phyloP scores from a whole-genome alignment of 2,797 vertebrate genomes.

The Octomys mimax region DNA sequence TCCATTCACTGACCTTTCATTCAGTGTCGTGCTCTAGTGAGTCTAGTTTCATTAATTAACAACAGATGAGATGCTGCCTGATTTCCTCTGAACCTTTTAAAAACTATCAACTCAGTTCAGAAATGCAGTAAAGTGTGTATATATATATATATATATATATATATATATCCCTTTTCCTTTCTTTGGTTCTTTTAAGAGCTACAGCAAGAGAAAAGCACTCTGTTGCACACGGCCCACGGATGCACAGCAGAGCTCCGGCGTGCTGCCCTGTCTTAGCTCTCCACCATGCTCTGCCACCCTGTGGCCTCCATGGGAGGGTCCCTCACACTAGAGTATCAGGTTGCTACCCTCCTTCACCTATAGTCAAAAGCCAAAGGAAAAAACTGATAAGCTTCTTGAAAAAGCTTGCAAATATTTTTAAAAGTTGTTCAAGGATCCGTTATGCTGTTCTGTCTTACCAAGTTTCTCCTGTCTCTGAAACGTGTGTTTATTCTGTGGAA shows the following conservation, averaged over 20 bases:
- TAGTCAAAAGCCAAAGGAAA: not conserved
- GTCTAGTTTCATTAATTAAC: slow-evolving; percentile 72
- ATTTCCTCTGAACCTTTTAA: slow-evolving; percentile 45
- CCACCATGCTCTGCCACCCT: not conserved
- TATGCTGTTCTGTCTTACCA: not conserved
- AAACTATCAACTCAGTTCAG: slow-evolving; percentile 55
- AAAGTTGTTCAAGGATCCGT: slow-evolving; percentile 29
- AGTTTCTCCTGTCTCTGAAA: not conserved
- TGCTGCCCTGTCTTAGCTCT: not conserved
- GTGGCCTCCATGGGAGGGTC: not conserved
- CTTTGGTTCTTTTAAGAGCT: slow-evolving; percentile 1
- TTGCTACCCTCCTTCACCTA: not conserved
- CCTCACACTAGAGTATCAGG: not conserved
- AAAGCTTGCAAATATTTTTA: slow-evolving; percentile 26
- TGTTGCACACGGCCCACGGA: not conserved
- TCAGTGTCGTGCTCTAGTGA: slow-evolving; percentile 65
- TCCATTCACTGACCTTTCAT: slow-evolving; percentile 79
- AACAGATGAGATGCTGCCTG: slow-evolving; percentile 68
- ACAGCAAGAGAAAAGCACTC: not conserved
- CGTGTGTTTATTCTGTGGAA: not conserved
- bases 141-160: too few species aligned
- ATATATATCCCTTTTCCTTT: slow-evolving; percentile 46
- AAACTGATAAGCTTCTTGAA: not conserved
- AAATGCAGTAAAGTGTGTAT: slow-evolving; percentile 39
- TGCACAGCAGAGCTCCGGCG: not conserved